phyloP scores from a whole-genome alignment of 2,113 vertebrate species.

The Larimichthys polyactis region DNA sequence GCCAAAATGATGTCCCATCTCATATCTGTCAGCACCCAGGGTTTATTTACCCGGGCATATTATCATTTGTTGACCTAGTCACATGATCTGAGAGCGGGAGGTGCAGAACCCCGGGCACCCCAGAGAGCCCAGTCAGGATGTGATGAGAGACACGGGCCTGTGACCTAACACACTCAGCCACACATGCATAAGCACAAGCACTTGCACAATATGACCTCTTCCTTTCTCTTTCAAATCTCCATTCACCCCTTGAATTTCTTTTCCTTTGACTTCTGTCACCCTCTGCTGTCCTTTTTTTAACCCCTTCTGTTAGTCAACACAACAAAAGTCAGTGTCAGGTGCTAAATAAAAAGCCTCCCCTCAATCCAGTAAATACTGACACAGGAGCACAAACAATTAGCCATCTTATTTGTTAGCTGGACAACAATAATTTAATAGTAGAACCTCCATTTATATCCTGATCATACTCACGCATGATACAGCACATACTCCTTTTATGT shows the following conservation, averaged over 20 bases:
- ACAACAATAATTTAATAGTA: no score
- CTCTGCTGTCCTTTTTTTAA: conserved; percentile 46
- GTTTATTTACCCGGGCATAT: conserved; percentile 79
- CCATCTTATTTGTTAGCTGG: no score
- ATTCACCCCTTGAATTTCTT: conserved; percentile 14
- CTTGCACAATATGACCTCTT: conserved; percentile 45
- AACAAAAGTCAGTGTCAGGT: no score
- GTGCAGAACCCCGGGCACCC: conserved; percentile 68
- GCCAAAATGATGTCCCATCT: conserved; percentile 76
- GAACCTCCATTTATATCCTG: neutral
- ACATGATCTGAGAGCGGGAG: conserved; percentile 81
- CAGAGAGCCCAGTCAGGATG: conserved; percentile 68
- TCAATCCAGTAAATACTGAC: no score
- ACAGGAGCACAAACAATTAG: no score
- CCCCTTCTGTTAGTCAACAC: neutral
- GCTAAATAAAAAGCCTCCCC: neutral
- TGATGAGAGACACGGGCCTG: conserved; percentile 92
- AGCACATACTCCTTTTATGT: neutral
- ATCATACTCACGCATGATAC: neutral
- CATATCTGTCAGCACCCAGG: conserved; percentile 76
- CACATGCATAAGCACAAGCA: conserved; percentile 44
- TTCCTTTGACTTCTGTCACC: conserved; percentile 53
- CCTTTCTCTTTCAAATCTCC: conserved; percentile 45
- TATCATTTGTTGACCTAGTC: conserved; percentile 83
- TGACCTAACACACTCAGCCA: conserved; percentile 85